Conservation (phyloP, 2,888 invertebrate genomes). For the Schizotus pectinicornis region DNA sequence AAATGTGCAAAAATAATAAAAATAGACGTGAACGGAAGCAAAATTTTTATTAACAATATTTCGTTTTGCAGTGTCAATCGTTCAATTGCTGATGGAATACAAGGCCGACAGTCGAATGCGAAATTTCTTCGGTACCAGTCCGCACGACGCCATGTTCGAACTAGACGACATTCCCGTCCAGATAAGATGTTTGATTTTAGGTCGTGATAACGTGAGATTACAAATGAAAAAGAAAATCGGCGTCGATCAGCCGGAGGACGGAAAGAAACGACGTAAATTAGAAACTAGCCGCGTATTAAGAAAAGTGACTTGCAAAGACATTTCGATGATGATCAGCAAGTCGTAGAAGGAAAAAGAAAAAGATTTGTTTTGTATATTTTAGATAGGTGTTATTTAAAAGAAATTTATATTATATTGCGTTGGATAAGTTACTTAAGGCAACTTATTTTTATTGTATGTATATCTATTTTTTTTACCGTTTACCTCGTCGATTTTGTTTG, state of each 20-base stretch:
- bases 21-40: too few relatives aligned
- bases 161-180: constrained; percentile 46
- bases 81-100: constrained; percentile 57
- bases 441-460: too few relatives aligned
- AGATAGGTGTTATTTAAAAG: not conserved
- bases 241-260: not conserved
- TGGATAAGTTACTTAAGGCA: too few relatives aligned
- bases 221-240: constrained; percentile 34
- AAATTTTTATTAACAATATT: too few relatives aligned
- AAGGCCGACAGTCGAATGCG: constrained; percentile 59
- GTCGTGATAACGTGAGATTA: constrained; percentile 24
- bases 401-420: not conserved
- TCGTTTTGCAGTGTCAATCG: constrained; percentile 57
- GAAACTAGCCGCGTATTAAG: constrained; percentile 17
- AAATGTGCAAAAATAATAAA: too few relatives aligned
- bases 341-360: not conserved
- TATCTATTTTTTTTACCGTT: not conserved
- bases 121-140: constrained; percentile 59
- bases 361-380: not conserved
- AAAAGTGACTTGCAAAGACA: constrained; percentile 9
- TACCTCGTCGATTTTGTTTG: not conserved
- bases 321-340: not conserved
- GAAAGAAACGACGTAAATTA: constrained; percentile 10
- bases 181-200: constrained; percentile 44
- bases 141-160: constrained; percentile 59